Base-by-base conservation (phyloP, 2,113 vertebrate genomes). In the Trochalopteron elliotii region DNA sequence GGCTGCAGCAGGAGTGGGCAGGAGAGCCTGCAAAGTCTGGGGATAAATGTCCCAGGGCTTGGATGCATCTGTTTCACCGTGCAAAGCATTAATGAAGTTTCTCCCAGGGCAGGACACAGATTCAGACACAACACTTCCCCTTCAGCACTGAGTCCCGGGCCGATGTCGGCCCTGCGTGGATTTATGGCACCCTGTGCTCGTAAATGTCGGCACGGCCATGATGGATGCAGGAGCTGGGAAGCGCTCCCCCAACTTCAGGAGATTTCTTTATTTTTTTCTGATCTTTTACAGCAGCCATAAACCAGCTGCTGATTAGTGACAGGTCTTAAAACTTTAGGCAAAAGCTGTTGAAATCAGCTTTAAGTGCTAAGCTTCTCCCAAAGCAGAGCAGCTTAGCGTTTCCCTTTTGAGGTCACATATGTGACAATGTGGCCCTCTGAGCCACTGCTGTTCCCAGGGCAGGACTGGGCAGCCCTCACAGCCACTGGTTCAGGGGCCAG, bases 281-380 rank as follows among this genome's bases (percentile, higher is more conserved):
- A 49, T 96, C 89, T 94, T 97, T 96, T 95, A 94, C 91, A 94
- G 37, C 94, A 74, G 70, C 74, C 67, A 94, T 96, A 96, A 96
- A 97, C 21, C 94, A 96, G 87, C 94, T 96, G 91, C 94, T 96
- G 96, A 95, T 96, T 94, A 97, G 95, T 87, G 95, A 94, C 1
- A 11, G 87, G 83, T 95, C 93, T 94, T 95, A 96, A 97, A 97
- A 97, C 95, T 95, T 96, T 57, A 90, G 94, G 91, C 61, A 96
- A 94, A 96, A 96, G 96, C 96, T 96, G 89, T 95, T 87, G 89
- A 83, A 96, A 96, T 95, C 96, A 91, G 96, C 91, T 96, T 96
- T 91, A 83, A 90, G 77, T 42, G 59, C 85, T 93, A 94, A 96
- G 94, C 95, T 85, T 57, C 84, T 94, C 91, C 12, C 5, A 68